These are phyloP conservation scores for Cephus rjabovi DNA, from an alignment of 2,888 invertebrate genomes.

Conservation along the genomic window DNA sequence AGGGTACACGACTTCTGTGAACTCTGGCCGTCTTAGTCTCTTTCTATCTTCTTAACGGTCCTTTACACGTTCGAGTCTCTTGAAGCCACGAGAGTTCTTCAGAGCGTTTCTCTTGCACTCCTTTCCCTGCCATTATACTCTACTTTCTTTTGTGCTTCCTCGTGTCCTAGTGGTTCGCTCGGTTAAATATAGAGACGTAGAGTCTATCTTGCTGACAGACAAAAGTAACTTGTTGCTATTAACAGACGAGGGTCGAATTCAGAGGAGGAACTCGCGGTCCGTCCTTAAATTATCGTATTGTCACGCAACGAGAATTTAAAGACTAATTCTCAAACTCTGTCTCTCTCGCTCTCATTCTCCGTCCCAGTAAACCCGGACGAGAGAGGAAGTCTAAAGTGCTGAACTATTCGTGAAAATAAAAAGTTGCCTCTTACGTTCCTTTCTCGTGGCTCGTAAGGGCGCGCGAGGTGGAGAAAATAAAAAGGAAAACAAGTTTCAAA, in stretches of 20 bases:
- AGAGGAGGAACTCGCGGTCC: too few species aligned
- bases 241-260: conserved; percentile 41
- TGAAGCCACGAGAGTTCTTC: too few species aligned
- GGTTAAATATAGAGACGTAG: conserved; percentile 27
- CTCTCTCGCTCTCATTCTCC: background rate
- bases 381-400: background rate
- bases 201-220: conserved; percentile 30
- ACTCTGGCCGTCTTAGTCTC: background rate
- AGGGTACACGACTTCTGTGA: background rate
- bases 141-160: conserved; percentile 21
- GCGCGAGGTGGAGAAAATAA: too few species aligned
- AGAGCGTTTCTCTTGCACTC: conserved; percentile 7
- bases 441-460: background rate
- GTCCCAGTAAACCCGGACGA: background rate
- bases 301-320: conserved; percentile 11
- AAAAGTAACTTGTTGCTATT: conserved; percentile 56
- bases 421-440: background rate
- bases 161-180: conserved; percentile 16
- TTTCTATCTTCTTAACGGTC: background rate
- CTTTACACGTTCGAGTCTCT: background rate
- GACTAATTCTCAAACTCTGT: background rate
- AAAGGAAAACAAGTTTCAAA: background rate
- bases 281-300: conserved; percentile 16
- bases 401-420: background rate
- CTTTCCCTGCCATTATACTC: conserved; percentile 12